phyloP scores from a whole-genome alignment of 2,888 invertebrate species.

The Stratiomys singularior region DNA sequence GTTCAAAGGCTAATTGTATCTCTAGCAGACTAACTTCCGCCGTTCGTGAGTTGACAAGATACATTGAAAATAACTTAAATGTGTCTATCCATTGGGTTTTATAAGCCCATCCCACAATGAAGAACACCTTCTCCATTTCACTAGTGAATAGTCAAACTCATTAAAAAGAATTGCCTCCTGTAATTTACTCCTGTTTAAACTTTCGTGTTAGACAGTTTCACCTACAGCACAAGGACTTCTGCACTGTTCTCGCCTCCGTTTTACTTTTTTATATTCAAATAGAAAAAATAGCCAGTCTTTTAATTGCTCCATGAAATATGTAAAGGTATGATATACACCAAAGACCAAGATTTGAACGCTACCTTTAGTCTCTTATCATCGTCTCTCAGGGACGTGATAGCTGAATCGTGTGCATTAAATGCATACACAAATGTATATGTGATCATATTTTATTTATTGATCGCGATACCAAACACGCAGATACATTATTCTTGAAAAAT shows the following conservation, averaged over 20 bases:
- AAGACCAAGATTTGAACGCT: conserved; percentile 41
- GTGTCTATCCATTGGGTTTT: not conserved
- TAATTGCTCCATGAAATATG: conserved; percentile 46
- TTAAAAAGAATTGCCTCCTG: conserved; percentile 19
- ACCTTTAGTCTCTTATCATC: conserved; percentile 37
- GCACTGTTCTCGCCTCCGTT: not conserved
- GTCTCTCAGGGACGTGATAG: conserved; percentile 42
- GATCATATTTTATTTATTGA: conserved; percentile 65
- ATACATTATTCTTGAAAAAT: conserved; percentile 49
- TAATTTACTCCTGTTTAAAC: conserved; percentile 29
- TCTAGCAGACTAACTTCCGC: too few species aligned
- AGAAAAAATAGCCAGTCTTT: conserved; percentile 5
- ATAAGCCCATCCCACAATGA: conserved; percentile 3
- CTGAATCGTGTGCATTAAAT: conserved; percentile 49
- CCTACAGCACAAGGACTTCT: not conserved
- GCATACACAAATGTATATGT: conserved; percentile 52
- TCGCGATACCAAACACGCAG: conserved; percentile 65
- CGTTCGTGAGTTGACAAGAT: too few species aligned
- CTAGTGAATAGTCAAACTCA: not conserved
- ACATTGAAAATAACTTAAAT: conserved; percentile 9
- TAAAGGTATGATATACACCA: conserved; percentile 25
- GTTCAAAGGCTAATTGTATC: too few species aligned
- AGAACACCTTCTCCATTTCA: conserved; percentile 12
- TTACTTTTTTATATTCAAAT: not conserved
- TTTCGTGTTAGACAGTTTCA: conserved; percentile 40